Base-by-base conservation (phyloP, 2,888 invertebrate genomes). In the Tenthredo scrophulariae region DNA sequence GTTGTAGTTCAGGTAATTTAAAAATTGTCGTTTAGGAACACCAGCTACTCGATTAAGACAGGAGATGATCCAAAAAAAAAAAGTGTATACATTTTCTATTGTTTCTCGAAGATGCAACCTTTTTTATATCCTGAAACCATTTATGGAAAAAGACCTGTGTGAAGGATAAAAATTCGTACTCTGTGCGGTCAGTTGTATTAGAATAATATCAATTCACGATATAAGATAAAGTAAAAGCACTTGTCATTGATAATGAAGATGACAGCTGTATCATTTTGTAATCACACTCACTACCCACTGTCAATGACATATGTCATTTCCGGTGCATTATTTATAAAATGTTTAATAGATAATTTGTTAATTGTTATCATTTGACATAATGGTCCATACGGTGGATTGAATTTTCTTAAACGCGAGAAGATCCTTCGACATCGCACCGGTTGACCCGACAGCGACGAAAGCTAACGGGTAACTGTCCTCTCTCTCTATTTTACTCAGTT, bases 401-500 rank as follows among this genome's bases (percentile, higher is more conserved):
- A 54, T 54, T 77, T 77, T 26, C 9, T 4, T 22, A 54, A 77
- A 77, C 29, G 29, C 43, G 29, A 62, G 43, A 33, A 58, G 40
- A 84, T 58, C 65, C 46, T 46, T 72, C 79, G 84, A 79, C 79
- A 84, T 84, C 84, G 77, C 77, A 46, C 77, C 67, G 46, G 84
- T 65, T 70, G 85, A 85, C 85, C 79, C 85, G 82, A 85, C 85
- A 50, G 67, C 79, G 80, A 50, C 85, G 85, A 85, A 54, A 80
- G 46, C 85, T 79, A 70, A 85, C 85, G 85, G 85, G 70, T 70
- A 70, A 85, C 85, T 85, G 85, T 80, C 67, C 82, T 79, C 67
- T 82, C 80, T 85, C 85, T 37, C 84, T 67, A 58, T 15, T 67
- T 65, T 43, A 9, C 77, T 43, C 65, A 33, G 62, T 67, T 75